Base-by-base conservation (phyloP, 2,113 vertebrate species). In the Lepidothrix coronata region DNA sequence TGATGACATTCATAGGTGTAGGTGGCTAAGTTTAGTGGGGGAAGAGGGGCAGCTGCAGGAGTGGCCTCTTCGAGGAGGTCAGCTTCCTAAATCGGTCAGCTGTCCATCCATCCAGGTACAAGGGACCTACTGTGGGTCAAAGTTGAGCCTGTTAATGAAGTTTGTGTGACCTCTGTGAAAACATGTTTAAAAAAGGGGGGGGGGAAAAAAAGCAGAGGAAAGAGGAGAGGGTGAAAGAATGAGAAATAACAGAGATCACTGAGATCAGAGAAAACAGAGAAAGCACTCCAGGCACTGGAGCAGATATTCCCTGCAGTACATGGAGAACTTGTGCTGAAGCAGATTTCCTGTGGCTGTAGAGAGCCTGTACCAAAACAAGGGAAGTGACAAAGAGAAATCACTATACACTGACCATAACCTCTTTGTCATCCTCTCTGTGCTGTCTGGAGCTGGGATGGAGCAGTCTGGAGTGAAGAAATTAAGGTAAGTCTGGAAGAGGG, bases 221-320 rank as follows among this genome's bases (percentile, higher is more conserved):
- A 54, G 16, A 33, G 4, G 2, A 27, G 22, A 6, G 8, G 9
- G 0, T 2, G 20, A 43, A 68, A 85, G 6, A 52, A 5, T 41
- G 33, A 79, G 27, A 86, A 91, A 52, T 28, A 66, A 14, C 3
- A 59, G 44, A 51, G 8, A 70, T 22, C 5, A 44, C 15, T 0
- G 3, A 54, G 19, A 24, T 49, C 5, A 43, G 27, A 44, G 15
- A 54, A 90, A 3, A 8, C 65, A 23, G 19, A 52, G 22, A 46
- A 80, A 37, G 28, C 20, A 11, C 5, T 67, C 11, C 61, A 74
- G 9, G 9, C 22, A 4, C 25, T 70, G 61, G 7, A 54, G 28
- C 33, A 85, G 33, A 25, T 39, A 71, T 27, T 79, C 19, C 24
- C 48, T 71, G 23, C 30, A 78, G 41, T n/a, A 46, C 23, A 6